A percentile compares a stretch with the other conserved stretches of the same genome.
phyloP scores from a whole-genome alignment of 2,888 invertebrate genomes.

The Dryomyza anilis region DNA sequence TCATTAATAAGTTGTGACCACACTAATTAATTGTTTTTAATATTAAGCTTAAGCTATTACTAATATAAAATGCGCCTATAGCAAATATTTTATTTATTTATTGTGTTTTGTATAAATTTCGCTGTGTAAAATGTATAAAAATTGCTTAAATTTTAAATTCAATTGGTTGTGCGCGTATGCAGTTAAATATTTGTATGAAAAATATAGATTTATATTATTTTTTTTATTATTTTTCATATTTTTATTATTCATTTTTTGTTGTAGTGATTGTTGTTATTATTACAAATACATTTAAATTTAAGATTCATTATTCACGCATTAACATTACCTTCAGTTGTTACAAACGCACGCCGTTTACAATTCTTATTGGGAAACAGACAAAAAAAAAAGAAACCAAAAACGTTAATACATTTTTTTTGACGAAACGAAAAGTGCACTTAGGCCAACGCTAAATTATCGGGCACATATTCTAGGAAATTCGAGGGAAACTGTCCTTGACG shows the following conservation, averaged over 20 bases:
- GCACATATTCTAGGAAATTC: slow-evolving; percentile 73
- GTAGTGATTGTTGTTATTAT: too few relatives aligned
- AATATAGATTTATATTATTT: slow-evolving; percentile 4
- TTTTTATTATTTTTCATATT: background rate
- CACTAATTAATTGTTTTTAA: too few relatives aligned
- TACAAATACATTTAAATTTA: background rate
- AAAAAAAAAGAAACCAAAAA: too few relatives aligned
- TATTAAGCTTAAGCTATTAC: too few relatives aligned
- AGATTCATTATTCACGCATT: slow-evolving; percentile 2
- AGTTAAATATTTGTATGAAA: background rate
- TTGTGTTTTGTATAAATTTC: background rate
- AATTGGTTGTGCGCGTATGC: too few relatives aligned
- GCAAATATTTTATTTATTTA: background rate
- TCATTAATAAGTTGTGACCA: too few relatives aligned
- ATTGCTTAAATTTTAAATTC: slow-evolving; percentile 9
- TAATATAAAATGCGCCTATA: background rate
- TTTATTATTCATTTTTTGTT: background rate
- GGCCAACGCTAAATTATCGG: slow-evolving; percentile 60
- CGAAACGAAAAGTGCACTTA: too few relatives aligned
- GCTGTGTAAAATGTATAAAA: slow-evolving; percentile 16
- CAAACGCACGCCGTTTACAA: background rate
- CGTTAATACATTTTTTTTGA: too few relatives aligned
- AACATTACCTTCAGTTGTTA: slow-evolving; percentile 1
- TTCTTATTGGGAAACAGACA: too few relatives aligned
- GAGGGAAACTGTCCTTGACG: slow-evolving; percentile 78